Percentiles rank a stretch among this genome's conserved stretches.
These are phyloP conservation scores for Sminthopsis crassicaudata DNA, from an alignment of 2,113 vertebrate species.

Conservation along the genomic window DNA sequence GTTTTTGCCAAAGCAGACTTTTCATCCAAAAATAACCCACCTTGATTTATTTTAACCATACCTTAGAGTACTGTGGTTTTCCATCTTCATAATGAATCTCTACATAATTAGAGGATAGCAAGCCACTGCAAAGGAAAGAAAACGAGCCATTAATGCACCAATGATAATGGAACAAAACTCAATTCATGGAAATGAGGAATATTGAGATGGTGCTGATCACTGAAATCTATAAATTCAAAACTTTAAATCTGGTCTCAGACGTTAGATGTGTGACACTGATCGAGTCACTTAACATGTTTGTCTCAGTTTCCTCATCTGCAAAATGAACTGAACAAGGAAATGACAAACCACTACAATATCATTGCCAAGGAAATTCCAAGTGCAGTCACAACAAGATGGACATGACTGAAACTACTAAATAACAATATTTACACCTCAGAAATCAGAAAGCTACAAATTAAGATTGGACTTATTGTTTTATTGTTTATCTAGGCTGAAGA, in stretches of 20 bases:
- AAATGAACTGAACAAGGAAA: no score
- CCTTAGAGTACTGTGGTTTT: slow-evolving; percentile 93
- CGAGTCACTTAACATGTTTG: no score
- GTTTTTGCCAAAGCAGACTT: not conserved
- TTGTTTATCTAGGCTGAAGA: no score
- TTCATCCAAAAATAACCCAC: not conserved
- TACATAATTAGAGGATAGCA: slow-evolving; percentile 96
- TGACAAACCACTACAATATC: no score
- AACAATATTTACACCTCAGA: no score
- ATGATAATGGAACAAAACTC: slow-evolving; percentile 14
- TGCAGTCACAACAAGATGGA: no score
- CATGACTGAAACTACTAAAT: no score
- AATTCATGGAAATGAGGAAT: not conserved
- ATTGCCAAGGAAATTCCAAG: no score
- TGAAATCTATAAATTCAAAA: not conserved
- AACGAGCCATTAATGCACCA: slow-evolving; percentile 52
- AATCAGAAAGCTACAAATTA: no score
- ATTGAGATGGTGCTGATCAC: not conserved
- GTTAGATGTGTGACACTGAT: no score
- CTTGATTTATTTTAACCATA: slow-evolving; percentile 77
- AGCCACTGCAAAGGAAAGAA: slow-evolving; percentile 87
- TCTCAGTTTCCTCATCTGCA: no score
- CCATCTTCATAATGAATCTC: slow-evolving; percentile 96
- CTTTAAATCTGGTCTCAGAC: not conserved
- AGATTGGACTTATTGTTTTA: no score